phyloP scores from a whole-genome alignment of 1,140 invertebrate species.

The Rhagoletis pomonella region DNA sequence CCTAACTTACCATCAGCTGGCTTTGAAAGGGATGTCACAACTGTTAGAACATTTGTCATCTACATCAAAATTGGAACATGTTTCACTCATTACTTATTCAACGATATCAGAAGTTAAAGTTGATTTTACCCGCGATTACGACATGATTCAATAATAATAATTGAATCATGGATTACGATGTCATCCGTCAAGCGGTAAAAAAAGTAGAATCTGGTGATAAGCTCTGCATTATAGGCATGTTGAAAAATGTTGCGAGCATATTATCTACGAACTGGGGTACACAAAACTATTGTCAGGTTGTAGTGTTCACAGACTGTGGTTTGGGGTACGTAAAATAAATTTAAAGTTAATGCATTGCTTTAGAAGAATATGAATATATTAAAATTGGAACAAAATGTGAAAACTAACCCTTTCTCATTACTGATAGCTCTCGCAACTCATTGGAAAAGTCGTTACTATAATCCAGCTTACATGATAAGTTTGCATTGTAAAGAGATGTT shows the following conservation, averaged over 20 bases:
- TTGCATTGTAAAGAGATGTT: no score
- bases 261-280: conserved; percentile 68
- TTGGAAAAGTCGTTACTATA: no score
- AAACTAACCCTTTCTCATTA: no score
- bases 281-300: conserved; percentile 68
- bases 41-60: conserved; percentile 88
- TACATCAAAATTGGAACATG: conserved; percentile 92
- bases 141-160: no score
- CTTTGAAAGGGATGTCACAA: conserved; percentile 87
- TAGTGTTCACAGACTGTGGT: conserved; percentile 71
- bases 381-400: no score
- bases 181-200: conserved; percentile 69
- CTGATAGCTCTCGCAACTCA: no score
- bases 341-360: background rate
- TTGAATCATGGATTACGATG: conserved; percentile 73
- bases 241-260: conserved; percentile 64
- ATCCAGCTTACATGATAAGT: no score
- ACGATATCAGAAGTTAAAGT: conserved; percentile 81
- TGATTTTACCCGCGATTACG: conserved; percentile 72
- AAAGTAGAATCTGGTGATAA: conserved; percentile 71
- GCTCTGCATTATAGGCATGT: conserved; percentile 63
- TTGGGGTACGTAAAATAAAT: conserved; percentile 58
- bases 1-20: conserved; percentile 83
- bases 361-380: no score
- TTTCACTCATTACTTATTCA: conserved; percentile 90